Percentiles rank a stretch among this genome's conserved stretches.
Conservation (phyloP, 2,888 invertebrate genomes). For the Synanthedon andrenaeformis region DNA sequence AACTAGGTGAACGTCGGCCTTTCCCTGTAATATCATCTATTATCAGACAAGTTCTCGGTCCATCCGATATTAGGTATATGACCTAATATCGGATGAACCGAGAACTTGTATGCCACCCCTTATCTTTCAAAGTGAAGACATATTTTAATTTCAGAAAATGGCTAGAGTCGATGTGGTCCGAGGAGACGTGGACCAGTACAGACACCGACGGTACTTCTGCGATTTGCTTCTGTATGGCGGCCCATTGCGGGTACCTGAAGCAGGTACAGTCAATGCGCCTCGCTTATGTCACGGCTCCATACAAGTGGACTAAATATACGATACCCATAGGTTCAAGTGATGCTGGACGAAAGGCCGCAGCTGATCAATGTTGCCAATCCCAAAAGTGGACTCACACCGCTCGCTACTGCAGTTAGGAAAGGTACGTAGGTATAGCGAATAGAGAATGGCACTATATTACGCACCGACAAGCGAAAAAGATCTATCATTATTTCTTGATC, state of each 20-base stretch:
- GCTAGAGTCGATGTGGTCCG: constrained; percentile 45
- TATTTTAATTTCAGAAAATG: constrained; percentile 12
- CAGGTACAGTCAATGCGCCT: constrained; percentile 24
- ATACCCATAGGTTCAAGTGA: constrained; percentile 34
- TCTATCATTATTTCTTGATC: too few relatives aligned
- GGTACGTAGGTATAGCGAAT: constrained; percentile 15
- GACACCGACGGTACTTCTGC: constrained; percentile 45
- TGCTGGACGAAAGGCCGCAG: constrained; percentile 55
- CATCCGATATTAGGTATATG: too few relatives aligned
- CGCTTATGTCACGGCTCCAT: not conserved
- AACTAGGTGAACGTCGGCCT: too few relatives aligned
- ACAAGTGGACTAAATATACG: too few relatives aligned
- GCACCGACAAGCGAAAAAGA: not conserved
- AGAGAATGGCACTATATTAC: too few relatives aligned
- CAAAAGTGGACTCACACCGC: constrained; percentile 58
- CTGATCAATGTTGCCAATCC: constrained; percentile 56
- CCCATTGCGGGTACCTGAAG: constrained; percentile 48
- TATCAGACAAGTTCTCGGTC: too few relatives aligned
- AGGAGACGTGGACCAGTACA: constrained; percentile 42
- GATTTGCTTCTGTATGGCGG: constrained; percentile 56
- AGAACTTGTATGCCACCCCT: not conserved
- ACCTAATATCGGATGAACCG: not conserved
- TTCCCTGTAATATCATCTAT: too few relatives aligned
- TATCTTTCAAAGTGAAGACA: not conserved
- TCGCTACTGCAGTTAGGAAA: constrained; percentile 61